Evolutionary conservation across 2,113 vertebrate genomes (phyloP).

Genomic region (Phyllostomus hastatus): DNA sequence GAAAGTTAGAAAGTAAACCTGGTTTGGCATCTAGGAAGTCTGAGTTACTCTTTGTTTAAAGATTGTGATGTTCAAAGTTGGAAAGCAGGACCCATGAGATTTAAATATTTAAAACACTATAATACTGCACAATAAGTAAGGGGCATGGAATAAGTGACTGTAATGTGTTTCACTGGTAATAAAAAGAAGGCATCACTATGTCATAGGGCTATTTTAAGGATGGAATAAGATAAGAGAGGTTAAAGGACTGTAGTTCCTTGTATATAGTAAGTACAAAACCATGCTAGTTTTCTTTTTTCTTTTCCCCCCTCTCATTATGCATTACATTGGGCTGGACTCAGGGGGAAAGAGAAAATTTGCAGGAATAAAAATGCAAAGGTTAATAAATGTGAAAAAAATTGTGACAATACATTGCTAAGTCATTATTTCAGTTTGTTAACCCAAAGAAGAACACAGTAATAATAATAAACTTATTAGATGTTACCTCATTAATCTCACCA

Average conservation of each 20-base stretch:
- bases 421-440: neutral
- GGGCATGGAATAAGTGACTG: neutral
- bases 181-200: neutral
- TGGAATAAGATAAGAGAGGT: neutral
- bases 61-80: neutral
- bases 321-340: neutral
- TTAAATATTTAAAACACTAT: neutral
- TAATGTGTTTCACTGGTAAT: neutral
- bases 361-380: neutral
- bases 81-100: neutral
- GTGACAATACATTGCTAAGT: neutral
- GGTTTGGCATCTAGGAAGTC: neutral
- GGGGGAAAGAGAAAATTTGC: neutral
- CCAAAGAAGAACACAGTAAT: neutral
- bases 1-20: neutral
- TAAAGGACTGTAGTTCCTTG: neutral
- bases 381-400: neutral
- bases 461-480: neutral
- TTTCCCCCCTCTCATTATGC: neutral
- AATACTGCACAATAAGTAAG: neutral
- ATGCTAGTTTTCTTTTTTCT: neutral
- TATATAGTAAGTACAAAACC: neutral
- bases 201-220: neutral
- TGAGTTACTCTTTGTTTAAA: neutral
- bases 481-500: slow-evolving; percentile 22